phyloP scores from a whole-genome alignment of 1,140 invertebrate species.

The Gonatopus flavifemur region DNA sequence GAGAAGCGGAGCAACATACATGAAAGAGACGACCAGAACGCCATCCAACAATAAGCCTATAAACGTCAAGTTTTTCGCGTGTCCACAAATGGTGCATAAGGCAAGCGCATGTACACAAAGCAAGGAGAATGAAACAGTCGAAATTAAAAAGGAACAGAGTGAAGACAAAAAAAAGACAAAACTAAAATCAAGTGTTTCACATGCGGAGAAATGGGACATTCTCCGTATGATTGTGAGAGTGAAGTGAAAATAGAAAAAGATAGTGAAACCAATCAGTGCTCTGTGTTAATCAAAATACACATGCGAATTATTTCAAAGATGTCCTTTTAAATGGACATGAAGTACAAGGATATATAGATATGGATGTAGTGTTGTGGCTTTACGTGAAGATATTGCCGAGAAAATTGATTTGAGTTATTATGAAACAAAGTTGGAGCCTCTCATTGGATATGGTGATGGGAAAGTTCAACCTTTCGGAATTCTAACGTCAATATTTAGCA shows the following conservation, averaged over 20 bases:
- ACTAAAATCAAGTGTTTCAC: constrained; percentile 4
- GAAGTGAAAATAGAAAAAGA: background rate
- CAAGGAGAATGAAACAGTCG: too few relatives aligned
- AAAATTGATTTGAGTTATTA: constrained; percentile 2
- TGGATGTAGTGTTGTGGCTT: constrained; percentile 2
- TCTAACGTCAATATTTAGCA: too few relatives aligned
- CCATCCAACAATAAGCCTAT: background rate
- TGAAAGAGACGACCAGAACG: constrained; percentile 1
- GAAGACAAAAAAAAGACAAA: background rate
- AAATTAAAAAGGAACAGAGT: too few relatives aligned
- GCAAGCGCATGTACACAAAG: too few relatives aligned
- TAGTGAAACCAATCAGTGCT: background rate
- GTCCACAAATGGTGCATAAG: too few relatives aligned
- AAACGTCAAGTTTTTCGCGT: too few relatives aligned
- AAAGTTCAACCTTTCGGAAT: too few relatives aligned
- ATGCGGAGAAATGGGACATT: constrained; percentile 1
- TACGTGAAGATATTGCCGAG: constrained; percentile 7
- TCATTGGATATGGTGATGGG: too few relatives aligned
- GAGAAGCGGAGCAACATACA: background rate
- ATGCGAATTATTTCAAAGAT: constrained; percentile 10
- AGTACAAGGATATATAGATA: constrained; percentile 7
- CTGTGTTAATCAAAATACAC: background rate
- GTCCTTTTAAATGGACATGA: constrained; percentile 1
- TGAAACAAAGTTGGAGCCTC: background rate
- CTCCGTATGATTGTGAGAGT: too few relatives aligned